Evolutionary conservation across 2,888 invertebrate genomes (phyloP), one percentile per base, ranked within the genome.

Genomic region (Xanthorhoe spadicearia): DNA sequence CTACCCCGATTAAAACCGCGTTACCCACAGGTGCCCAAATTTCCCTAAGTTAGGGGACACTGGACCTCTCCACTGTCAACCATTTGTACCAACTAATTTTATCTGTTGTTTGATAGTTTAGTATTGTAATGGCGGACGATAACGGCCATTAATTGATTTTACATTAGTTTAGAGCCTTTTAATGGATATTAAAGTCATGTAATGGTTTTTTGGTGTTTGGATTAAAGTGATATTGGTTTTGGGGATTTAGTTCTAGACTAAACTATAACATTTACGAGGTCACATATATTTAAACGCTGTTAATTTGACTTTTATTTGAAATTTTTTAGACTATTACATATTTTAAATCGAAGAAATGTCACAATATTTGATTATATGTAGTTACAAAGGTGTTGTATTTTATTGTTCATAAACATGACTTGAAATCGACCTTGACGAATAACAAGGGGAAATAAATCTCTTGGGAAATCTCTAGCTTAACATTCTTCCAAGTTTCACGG

Each of bases 1-100:
- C 50, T 56, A 51, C 18, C 60, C 55, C 60, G 59, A 66, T 62
- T 59, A 62, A 61, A 56, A 38, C 57, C 48, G 52, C 53, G 58
- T 62, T 55, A 50, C 61, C 19, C 43, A 23, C 62, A 67, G 63
- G 64, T 67, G 67, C 56, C 32, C 32, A 51, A 59, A 53, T 60
- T 35, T 13, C 59, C 55, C 18, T 48, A 60, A 67, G 51, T 55
- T 63, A 49, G 49, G 46, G 62, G 60, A 15, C 62, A 56, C 62
- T 62, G 63, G 62, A 67, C 67, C 63, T 49, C 49, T 54, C 6
- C n/a, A 8, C 17, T 32, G 43, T 8, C 46, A 13, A 32, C 38
- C 38, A 13, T 43, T 43, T 43, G 38, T 43, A 13, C 10, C 1
- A 43, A 13, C 38, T 43, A 43, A 43, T 13, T 43, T 9, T 17